Evolutionary conservation across 2,797 vertebrate species (phyloP), one percentile per base, ranked within the genome.

Genomic region (Sebastes kiyomatsui): DNA sequence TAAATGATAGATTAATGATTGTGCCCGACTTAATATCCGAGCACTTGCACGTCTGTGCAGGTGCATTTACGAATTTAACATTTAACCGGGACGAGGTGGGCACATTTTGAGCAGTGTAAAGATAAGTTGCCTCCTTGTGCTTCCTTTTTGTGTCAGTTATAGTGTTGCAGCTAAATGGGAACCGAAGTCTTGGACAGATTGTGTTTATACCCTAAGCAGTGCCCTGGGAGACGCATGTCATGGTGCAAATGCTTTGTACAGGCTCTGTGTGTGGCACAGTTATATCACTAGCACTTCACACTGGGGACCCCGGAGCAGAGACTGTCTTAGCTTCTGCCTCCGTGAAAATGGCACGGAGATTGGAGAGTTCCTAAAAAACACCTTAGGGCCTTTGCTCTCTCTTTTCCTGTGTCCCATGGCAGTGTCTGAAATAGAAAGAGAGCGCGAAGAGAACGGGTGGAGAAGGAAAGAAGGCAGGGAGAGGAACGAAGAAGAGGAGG

Each of bases 221-320:
- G 90, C 92, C 90, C 83, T 80, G 89, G 92, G 91, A 93, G 83
- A 92, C 66, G 73, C 86, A 92, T 89, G 91, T 92, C 87, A 87
- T 80, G 86, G 86, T 90, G 86, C 84, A 90, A 86, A 86, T 65
- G 87, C 87, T 90, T 90, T 88, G 90, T 90, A 79, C 79, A 67
- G 72, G 80, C 88, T 90, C 81, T 49, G 88, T 93, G 91, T 94
- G 92, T 92, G 93, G 91, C 89, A 91, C 83, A 88, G 91, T 94
- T 93, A 93, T 93, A 92, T 93, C 91, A 85, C 81, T 90, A 85
- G 90, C 91, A 79, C 83, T 88, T 77, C 88, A 85, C 90, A 88
- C 88, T 52, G 64, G 86, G 89, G 89, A 92, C 80, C 82, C 77
- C 76, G 54, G 78, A 76, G 76, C 56, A 77, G 77, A 83, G 77